Base-by-base conservation (phyloP, 2,113 vertebrate species). In the Neogobius melanostomus region DNA sequence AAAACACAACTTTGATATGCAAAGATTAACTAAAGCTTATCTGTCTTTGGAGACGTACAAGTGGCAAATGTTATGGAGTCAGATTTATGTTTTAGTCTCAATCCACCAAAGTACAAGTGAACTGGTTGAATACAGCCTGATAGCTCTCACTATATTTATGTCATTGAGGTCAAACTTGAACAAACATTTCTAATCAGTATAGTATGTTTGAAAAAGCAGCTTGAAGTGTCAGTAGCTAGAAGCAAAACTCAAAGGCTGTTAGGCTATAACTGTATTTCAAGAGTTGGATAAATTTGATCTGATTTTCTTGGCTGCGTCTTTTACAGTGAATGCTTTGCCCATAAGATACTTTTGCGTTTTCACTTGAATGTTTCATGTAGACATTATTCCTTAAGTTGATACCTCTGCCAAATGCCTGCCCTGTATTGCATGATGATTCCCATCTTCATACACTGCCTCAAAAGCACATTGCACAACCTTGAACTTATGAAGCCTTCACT, bases 341-440 rank as follows among this genome's bases (percentile, higher is more conserved):
- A 8, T 53, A 8, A 53, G 16, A 14, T 8, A 53, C 52, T 53
- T 53, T 56, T 11, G 2, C 21, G 14, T 42, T 36, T 36, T 36
- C 28, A 36, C 71, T 74, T 82, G 45, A 64, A 15, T 28, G 11
- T 59, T 54, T 71, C n/a, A 61, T 54, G 73, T 28, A 15, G 15
- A 68, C 8, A 14, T 61, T 51, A 63, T 53, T 51, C 9, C 36
- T 51, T 4, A 36, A 56, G 8, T 61, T 44, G 42, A 14, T n/a
- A 15, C 14, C 14, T 45, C 42, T 44, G 42, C 42, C 59, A 61
- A 44, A 61, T 44, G 42, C 15, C 7, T n/a, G 44, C 42, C 8
- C 44, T 42, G 15, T 16, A 61, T n/a, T 61, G 42, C 36, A 43
- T 45, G 42, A 43, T 45, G 42, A 61, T 61, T 8, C 44, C 42